Percentiles rank a stretch among this genome's conserved stretches.
Conservation (phyloP, 2,797 vertebrate species). For the Alectoris magna region DNA sequence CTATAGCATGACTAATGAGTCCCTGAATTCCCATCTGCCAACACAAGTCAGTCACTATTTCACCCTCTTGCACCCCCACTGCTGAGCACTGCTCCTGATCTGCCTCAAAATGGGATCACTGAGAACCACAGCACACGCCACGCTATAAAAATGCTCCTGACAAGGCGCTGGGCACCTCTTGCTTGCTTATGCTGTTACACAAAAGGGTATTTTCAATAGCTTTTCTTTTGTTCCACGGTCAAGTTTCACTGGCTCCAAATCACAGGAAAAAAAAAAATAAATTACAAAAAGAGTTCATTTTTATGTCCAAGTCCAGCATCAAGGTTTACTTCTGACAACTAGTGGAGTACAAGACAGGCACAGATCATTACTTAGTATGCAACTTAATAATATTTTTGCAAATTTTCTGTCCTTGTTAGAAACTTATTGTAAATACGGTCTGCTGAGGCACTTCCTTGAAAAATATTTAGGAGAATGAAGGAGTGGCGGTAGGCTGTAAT, state of each 20-base stretch:
- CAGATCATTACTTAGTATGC: not conserved
- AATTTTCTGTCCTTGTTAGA: not conserved
- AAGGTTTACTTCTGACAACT: not conserved
- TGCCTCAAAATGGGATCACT: not conserved
- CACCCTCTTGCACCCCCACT: not conserved
- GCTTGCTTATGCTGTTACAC: not conserved
- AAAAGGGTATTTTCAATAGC: not conserved
- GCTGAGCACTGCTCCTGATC: not conserved
- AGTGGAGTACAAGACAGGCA: not conserved
- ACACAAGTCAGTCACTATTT: constrained; percentile 45
- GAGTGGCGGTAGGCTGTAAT: not conserved
- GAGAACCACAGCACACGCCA: not conserved
- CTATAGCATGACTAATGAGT: constrained; percentile 59
- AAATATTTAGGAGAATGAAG: not conserved
- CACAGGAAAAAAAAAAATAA: not conserved
- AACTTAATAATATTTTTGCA: not conserved
- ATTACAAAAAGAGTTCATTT: not conserved
- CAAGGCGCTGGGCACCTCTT: not conserved
- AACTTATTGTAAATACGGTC: not conserved
- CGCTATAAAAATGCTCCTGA: not conserved
- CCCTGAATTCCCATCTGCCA: constrained; percentile 50
- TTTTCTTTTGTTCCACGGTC: not conserved
- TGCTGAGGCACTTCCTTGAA: not conserved
- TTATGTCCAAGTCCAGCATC: not conserved
- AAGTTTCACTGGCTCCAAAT: constrained; percentile 6